Conservation (phyloP, 2,888 invertebrate species). For the Thymelicus acteon region DNA sequence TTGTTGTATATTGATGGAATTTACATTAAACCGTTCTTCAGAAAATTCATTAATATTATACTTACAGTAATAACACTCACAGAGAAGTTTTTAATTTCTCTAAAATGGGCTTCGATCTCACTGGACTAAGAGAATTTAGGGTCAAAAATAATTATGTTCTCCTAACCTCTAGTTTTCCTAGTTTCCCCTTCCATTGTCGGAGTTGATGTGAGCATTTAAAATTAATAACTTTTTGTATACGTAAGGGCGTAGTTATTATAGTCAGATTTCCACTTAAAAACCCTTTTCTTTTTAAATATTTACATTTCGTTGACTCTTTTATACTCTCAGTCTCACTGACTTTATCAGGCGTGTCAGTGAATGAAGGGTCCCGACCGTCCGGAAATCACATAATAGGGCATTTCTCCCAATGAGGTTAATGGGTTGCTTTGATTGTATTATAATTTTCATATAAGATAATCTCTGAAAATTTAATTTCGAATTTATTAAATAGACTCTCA, state of each 20-base stretch:
- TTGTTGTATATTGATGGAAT: no score
- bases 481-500: no score
- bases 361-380: slow-evolving; percentile 20
- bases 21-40: no score
- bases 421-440: slow-evolving; percentile 1
- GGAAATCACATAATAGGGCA: slow-evolving; percentile 10
- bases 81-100: no score
- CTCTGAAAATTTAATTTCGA: no score
- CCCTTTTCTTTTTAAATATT: slow-evolving; percentile 8
- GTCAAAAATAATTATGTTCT: no score
- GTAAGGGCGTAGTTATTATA: not conserved
- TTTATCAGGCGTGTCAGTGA: slow-evolving; percentile 12
- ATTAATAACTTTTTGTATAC: not conserved
- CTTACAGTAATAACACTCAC: no score
- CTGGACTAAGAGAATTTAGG: no score
- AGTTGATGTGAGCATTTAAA: not conserved
- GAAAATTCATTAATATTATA: no score
- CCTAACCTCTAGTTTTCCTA: no score
- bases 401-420: slow-evolving; percentile 13
- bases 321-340: not conserved
- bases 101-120: no score
- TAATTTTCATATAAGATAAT: not conserved
- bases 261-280: slow-evolving; percentile 12
- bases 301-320: slow-evolving; percentile 10
- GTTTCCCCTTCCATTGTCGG: no score